Evolutionary conservation across 2,797 vertebrate genomes (phyloP).

Genomic region (Capromys pilorides): DNA sequence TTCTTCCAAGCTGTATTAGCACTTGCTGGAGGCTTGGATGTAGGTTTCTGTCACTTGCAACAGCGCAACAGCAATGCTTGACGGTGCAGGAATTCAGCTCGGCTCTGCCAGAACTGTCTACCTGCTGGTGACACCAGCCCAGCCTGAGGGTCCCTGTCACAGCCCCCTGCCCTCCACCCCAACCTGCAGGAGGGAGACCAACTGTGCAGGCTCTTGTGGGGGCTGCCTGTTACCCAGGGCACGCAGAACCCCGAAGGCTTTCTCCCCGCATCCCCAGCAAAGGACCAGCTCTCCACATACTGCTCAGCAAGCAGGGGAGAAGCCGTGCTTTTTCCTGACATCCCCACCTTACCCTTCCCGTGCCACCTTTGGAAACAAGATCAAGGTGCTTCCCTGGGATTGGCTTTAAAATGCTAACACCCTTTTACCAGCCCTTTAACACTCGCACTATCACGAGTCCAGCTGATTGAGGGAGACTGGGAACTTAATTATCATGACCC

Average conservation of each 20-base stretch:
- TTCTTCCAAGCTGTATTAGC: background rate
- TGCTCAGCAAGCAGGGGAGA: background rate
- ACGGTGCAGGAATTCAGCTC: background rate
- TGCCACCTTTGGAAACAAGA: conserved; percentile 24
- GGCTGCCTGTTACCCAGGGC: background rate
- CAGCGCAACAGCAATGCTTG: background rate
- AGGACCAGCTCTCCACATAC: background rate
- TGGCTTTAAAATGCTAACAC: background rate
- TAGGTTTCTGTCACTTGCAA: background rate
- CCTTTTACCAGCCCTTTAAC: conserved; percentile 21
- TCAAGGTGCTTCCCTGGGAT: background rate
- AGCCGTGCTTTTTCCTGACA: background rate
- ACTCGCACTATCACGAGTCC: background rate
- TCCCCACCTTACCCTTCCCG: background rate
- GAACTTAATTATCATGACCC: conserved; percentile 32
- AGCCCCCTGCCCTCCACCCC: background rate
- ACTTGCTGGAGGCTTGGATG: background rate
- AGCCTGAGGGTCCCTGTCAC: background rate
- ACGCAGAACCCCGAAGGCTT: background rate
- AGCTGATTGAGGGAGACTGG: conserved; percentile 16
- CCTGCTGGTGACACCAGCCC: background rate
- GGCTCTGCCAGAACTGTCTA: background rate
- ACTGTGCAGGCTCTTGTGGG: background rate
- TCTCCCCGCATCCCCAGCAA: background rate
- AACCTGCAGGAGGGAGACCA: background rate